Conservation (phyloP, 1,140 invertebrate species). For the Drosophila willistoni region DNA sequence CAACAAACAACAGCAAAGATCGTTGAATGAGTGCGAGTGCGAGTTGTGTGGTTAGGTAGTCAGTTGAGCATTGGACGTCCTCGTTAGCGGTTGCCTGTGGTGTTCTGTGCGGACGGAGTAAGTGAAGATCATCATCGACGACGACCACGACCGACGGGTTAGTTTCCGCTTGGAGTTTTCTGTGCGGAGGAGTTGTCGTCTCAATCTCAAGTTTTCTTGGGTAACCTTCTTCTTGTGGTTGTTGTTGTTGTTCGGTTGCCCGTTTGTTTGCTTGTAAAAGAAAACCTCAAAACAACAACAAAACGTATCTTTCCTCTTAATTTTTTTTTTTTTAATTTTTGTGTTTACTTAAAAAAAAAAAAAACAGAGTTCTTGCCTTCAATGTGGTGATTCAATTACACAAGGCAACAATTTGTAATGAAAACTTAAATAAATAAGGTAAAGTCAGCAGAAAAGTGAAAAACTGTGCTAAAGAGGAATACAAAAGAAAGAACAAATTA, state of each 20-base stretch:
- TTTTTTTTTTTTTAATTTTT: constrained; percentile 42
- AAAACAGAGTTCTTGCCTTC: constrained; percentile 67
- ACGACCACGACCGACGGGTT: constrained; percentile 7
- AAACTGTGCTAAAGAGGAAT: constrained; percentile 23
- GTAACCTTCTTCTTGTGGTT: constrained; percentile 44
- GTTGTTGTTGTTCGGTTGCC: constrained; percentile 22
- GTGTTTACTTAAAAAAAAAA: constrained; percentile 49
- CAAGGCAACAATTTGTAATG: background rate
- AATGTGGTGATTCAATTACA: constrained; percentile 68
- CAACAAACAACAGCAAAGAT: background rate
- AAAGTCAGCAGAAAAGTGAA: constrained; percentile 64
- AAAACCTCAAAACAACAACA: constrained; percentile 66
- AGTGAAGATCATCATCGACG: constrained; percentile 38
- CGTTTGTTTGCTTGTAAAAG: constrained; percentile 28
- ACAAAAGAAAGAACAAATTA: constrained; percentile 8
- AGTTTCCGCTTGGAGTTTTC: constrained; percentile 24
- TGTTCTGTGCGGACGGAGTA: constrained; percentile 72
- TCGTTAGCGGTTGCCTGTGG: constrained; percentile 78
- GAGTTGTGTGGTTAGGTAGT: constrained; percentile 59
- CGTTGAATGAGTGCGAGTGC: background rate
- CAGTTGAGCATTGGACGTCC: constrained; percentile 82
- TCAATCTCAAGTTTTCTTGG: constrained; percentile 60
- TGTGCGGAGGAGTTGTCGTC: constrained; percentile 45
- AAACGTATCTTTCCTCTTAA: background rate
- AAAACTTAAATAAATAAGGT: constrained; percentile 37